Evolutionary conservation across 2,888 invertebrate genomes (phyloP), one percentile per base, ranked within the genome.

Genomic region (Amiota minor): DNA sequence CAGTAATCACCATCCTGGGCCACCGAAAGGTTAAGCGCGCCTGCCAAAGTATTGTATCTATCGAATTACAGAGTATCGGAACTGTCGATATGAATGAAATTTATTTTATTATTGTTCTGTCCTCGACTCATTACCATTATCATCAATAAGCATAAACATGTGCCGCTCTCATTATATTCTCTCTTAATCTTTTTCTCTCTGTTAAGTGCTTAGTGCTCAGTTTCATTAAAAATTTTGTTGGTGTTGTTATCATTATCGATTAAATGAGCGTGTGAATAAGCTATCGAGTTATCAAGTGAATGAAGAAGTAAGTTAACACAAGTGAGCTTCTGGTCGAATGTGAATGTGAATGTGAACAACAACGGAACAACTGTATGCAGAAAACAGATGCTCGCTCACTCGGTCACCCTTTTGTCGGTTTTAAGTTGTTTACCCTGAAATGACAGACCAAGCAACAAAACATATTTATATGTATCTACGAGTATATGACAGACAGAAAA

Each of bases 241-340:
- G 45, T 47, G 65, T 65, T 65, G 18, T 65, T 47, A 65, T 47
- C 65, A 47, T 16, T 65, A 65, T 65, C n/a, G 65, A 65, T 65
- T 65, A n/a, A 20, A 35, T 35, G 12, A n/a, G 1, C n/a, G 45
- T 12, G 45, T 35, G 18, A 59, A 23, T 20, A 11, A 18, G 6
- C 6, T 35, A 35, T 35, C 35, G 11, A 12, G 53, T 53, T 10
- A 20, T n/a, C 62, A 14, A 23, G 1, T 62, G 45, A 12, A n/a
- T 23, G 11, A 59, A 23, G 23, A 11, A 18, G 59, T 23, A 18
- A 18, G 6, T 20, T 0, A 59, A 18, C 3, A 59, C 6, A 56
- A 18, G 2, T 62, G 62, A n/a, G 35, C 9, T 46, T 47, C n/a
- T n/a, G n/a, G n/a, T n/a, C n/a, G 47, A 10, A 9, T n/a, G 47